These are phyloP conservation scores for Tachycineta bicolor DNA, from an alignment of 2,113 vertebrate species.

Conservation along the genomic window DNA sequence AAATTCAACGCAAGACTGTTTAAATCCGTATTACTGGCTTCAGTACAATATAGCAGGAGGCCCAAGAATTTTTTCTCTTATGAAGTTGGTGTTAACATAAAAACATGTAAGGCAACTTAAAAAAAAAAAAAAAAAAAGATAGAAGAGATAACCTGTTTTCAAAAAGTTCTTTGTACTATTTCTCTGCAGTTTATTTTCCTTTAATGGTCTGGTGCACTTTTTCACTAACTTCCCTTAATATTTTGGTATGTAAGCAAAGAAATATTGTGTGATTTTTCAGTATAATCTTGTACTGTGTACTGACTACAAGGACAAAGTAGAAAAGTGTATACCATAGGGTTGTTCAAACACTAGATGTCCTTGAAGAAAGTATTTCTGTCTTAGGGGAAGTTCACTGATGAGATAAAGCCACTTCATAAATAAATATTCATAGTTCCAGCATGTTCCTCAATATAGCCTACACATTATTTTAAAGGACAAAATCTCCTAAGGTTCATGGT, in stretches of 20 bases:
- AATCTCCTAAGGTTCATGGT: background rate
- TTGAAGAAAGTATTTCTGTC: background rate
- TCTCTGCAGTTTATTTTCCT: background rate
- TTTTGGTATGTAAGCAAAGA: background rate
- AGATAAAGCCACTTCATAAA: slow-evolving; percentile 3
- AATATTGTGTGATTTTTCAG: background rate
- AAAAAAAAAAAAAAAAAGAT: background rate
- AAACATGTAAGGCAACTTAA: background rate
- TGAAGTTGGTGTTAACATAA: background rate
- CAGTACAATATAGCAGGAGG: background rate
- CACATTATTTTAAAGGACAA: background rate
- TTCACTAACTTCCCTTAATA: background rate
- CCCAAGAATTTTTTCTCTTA: background rate
- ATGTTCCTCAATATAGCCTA: background rate
- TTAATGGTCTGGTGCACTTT: background rate
- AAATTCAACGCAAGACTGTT: background rate
- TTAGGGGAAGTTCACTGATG: background rate
- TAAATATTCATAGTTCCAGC: slow-evolving; percentile 1
- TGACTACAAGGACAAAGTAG: background rate
- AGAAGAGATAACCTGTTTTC: background rate
- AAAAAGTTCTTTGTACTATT: background rate
- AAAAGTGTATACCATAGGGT: background rate
- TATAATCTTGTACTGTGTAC: background rate
- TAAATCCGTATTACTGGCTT: background rate
- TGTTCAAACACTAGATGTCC: background rate